phyloP scores from a whole-genome alignment of 2,113 vertebrate genomes.

The Chionis minor region DNA sequence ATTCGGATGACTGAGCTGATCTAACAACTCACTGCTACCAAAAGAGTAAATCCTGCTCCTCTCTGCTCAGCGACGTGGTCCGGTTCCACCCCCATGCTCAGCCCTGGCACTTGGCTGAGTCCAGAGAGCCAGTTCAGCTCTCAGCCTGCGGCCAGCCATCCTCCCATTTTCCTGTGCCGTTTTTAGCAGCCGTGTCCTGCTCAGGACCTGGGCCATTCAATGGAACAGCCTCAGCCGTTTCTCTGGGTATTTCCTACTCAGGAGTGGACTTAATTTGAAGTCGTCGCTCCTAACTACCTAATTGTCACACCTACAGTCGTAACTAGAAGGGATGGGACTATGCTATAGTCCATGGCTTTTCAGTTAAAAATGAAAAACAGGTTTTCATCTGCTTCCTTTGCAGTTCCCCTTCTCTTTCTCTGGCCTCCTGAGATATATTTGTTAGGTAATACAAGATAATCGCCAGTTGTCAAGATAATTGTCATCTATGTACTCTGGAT shows the following conservation, averaged over 20 bases:
- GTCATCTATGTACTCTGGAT: background rate
- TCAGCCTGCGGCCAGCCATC: background rate
- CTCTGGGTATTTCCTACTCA: background rate
- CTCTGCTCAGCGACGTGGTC: background rate
- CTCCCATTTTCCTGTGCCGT: background rate
- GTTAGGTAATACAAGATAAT: background rate
- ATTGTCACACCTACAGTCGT: background rate
- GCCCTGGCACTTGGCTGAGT: background rate
- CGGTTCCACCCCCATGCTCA: background rate
- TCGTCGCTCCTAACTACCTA: background rate
- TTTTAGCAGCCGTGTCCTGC: background rate
- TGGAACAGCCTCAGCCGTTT: background rate
- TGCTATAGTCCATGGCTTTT: background rate
- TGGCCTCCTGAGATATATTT: background rate
- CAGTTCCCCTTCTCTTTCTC: background rate
- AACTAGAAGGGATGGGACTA: background rate
- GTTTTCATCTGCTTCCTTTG: background rate
- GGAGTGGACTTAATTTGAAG: background rate
- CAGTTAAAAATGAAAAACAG: background rate
- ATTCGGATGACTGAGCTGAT: background rate
- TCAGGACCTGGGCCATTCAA: background rate
- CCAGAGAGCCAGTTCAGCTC: background rate
- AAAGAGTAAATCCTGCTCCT: background rate
- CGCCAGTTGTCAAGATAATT: background rate
- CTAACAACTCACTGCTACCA: background rate